Evolutionary conservation across 2,888 invertebrate species (phyloP), one percentile per base, ranked within the genome.

Genomic region (Pegoplata infirma): DNA sequence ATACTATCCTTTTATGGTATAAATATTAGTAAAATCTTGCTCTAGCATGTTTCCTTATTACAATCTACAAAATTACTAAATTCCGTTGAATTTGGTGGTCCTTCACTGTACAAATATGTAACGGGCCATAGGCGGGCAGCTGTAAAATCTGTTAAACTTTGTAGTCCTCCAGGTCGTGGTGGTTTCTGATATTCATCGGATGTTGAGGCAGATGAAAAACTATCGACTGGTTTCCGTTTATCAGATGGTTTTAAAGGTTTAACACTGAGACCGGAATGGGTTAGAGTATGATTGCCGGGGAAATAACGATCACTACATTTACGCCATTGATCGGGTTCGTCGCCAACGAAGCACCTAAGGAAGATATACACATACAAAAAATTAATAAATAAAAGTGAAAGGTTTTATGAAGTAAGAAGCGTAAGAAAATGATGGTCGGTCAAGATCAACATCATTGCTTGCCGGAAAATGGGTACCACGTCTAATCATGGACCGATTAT

Each of bases 281-380:
- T 47, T 19, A 83, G 82, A 1, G 86, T 88, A 59, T 83, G 83
- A 59, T 89, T 88, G 56, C 84, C 84, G 12, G 96, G 95, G 82
- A 93, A 94, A 86, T 96, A 96, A 51, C 93, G 93, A 83, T 96
- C 96, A 83, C 94, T 96, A 88, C 96, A 96, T 6, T 96, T 96
- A 7, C 96, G 91, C 96, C 96, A 96, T 87, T 96, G 96, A 72
- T 95, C 94, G 8, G 91, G 91, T 2, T 91, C 91, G 3, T 93
- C 92, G 12, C 96, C 96, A 5, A 96, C 96, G 87, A 95, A 95
- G 85, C 96, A 96, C 96, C 96, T 95, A 6, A 5, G 12, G 6
- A 14, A 19, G 32, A 8, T 7, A 28, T 4, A 28, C 8, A 28
- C 28, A 28, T 28, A 28, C 3, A 32, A 32, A 7, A 32, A 32